A percentile compares a stretch with the other conserved stretches of the same genome.
Conservation (phyloP, 1,140 invertebrate genomes). For the Matsumurasca onukii region DNA sequence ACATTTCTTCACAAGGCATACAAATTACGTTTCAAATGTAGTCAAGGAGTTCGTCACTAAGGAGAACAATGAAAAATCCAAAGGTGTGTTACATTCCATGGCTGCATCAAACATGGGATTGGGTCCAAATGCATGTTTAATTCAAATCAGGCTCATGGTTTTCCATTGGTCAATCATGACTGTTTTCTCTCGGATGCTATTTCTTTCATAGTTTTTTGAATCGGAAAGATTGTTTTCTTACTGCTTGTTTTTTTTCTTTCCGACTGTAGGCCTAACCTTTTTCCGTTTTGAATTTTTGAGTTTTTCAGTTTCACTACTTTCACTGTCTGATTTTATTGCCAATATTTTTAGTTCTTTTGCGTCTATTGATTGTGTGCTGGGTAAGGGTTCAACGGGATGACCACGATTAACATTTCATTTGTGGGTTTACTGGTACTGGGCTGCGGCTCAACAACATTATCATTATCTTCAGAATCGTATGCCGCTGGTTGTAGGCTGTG, state of each 20-base stretch:
- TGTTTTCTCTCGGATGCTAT: background rate
- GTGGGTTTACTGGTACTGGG: background rate
- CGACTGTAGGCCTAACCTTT: too few species aligned
- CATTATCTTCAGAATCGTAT: background rate
- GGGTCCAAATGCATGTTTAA: background rate
- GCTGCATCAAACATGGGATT: constrained; percentile 16
- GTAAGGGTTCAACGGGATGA: background rate
- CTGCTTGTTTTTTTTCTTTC: background rate
- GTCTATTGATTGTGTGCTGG: background rate
- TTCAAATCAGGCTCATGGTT: background rate
- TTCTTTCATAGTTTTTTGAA: background rate
- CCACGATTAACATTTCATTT: background rate
- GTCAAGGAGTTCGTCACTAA: constrained; percentile 13
- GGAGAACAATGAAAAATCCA: constrained; percentile 24
- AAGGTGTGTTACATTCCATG: constrained; percentile 26
- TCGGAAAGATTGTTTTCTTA: background rate
- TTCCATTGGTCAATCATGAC: background rate
- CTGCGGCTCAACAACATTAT: too few species aligned
- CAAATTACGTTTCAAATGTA: constrained; percentile 22
- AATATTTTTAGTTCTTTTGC: background rate
- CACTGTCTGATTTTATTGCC: background rate
- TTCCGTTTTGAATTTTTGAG: background rate
- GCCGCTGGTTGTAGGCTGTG: background rate
- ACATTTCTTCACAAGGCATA: constrained; percentile 25
- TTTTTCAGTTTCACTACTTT: background rate